phyloP scores from a whole-genome alignment of 2,888 invertebrate species.

The Allygus modestus region DNA sequence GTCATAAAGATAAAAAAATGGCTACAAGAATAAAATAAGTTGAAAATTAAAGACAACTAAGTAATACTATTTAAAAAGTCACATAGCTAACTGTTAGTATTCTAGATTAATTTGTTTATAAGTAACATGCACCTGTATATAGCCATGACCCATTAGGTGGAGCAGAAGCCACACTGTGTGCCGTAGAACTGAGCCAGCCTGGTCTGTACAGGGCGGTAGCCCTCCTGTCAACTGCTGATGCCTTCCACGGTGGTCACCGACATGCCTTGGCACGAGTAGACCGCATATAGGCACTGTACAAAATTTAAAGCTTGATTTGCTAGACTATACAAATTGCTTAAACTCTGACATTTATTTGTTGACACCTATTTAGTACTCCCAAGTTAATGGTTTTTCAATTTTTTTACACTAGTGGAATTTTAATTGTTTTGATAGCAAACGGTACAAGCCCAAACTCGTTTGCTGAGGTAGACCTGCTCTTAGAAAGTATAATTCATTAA shows the following conservation, averaged over 20 bases:
- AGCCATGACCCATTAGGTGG: constrained; percentile 88
- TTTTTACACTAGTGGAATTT: not conserved
- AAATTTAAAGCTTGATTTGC: not conserved
- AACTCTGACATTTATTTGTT: too few relatives aligned
- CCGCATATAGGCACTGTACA: constrained; percentile 80
- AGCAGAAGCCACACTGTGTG: constrained; percentile 86
- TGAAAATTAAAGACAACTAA: too few relatives aligned
- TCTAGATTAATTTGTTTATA: too few relatives aligned
- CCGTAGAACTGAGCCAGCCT: constrained; percentile 82
- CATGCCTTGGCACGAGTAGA: constrained; percentile 82
- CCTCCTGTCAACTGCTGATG: constrained; percentile 80
- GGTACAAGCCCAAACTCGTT: too few relatives aligned
- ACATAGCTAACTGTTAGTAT: too few relatives aligned
- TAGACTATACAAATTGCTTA: not conserved
- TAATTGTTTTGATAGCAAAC: not conserved
- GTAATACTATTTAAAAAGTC: too few relatives aligned
- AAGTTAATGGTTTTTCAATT: too few relatives aligned
- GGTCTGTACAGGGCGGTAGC: constrained; percentile 83
- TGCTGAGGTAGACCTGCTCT: too few relatives aligned
- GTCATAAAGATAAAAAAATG: too few relatives aligned
- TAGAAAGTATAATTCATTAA: too few relatives aligned
- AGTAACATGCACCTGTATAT: constrained; percentile 87
- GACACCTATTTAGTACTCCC: too few relatives aligned
- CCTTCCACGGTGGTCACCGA: constrained; percentile 85
- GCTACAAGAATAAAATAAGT: too few relatives aligned